phyloP scores from a whole-genome alignment of 2,888 invertebrate species.

The Leptodirus hochenwartii region DNA sequence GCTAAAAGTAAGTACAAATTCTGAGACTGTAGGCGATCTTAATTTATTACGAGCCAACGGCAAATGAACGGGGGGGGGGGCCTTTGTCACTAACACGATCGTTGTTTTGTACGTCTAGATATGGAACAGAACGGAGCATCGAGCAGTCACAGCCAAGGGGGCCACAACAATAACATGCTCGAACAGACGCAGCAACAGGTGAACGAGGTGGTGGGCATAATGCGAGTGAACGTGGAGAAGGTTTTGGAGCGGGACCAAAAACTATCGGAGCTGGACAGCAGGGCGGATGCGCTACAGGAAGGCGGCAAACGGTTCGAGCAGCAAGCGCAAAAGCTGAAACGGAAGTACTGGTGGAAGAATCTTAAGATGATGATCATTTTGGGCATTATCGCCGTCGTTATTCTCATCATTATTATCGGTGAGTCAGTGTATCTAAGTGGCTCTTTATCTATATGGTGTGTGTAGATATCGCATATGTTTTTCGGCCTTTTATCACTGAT shows the following conservation, averaged over 20 bases:
- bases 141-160: constrained; percentile 12
- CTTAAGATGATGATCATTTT: constrained; percentile 91
- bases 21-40: too few species aligned
- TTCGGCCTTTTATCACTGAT: too few species aligned
- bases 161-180: constrained; percentile 14
- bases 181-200: constrained; percentile 28
- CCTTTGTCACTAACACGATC: too few species aligned
- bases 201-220: constrained; percentile 72
- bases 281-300: constrained; percentile 88
- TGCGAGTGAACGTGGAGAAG: constrained; percentile 92
- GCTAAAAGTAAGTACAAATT: too few species aligned
- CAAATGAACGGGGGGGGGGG: too few species aligned
- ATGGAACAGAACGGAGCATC: too few species aligned
- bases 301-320: constrained; percentile 95
- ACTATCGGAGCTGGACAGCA: constrained; percentile 82
- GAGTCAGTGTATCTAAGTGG: too few species aligned
- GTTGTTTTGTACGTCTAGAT: too few species aligned
- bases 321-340: constrained; percentile 89
- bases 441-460: too few species aligned
- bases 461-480: too few species aligned
- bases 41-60: too few species aligned
- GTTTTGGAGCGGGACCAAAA: constrained; percentile 91
- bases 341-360: constrained; percentile 97
- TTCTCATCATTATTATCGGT: constrained; percentile 79
- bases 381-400: constrained; percentile 65